Evolutionary conservation across 2,797 vertebrate genomes (phyloP).

Genomic region (Alfaro cultratus): DNA sequence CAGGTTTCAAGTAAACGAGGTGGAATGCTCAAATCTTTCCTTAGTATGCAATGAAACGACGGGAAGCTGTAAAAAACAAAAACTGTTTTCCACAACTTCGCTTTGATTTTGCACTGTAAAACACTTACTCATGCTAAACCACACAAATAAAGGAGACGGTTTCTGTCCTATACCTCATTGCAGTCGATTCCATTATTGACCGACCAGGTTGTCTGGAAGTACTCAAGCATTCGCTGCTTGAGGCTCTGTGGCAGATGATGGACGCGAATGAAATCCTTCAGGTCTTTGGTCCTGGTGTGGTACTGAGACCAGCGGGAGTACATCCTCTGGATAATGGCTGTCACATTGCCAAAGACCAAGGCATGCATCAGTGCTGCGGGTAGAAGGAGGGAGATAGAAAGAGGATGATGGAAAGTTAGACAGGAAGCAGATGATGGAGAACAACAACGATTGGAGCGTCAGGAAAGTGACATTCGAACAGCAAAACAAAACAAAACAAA

Average conservation of each 20-base stretch:
- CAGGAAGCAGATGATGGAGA: background rate
- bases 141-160: background rate
- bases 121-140: background rate
- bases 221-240: slow-evolving; percentile 98
- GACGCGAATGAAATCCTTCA: slow-evolving; percentile 97
- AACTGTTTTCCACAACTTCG: background rate
- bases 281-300: slow-evolving; percentile 96
- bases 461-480: slow-evolving; percentile 8
- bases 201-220: slow-evolving; percentile 98
- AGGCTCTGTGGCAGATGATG: slow-evolving; percentile 95
- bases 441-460: slow-evolving; percentile 14
- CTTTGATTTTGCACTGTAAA: background rate
- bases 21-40: background rate
- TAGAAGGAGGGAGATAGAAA: slow-evolving; percentile 6
- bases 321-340: slow-evolving; percentile 98
- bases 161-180: slow-evolving; percentile 86
- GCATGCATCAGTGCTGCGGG: slow-evolving; percentile 94
- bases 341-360: slow-evolving; percentile 97
- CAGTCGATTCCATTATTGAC: slow-evolving; percentile 97
- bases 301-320: slow-evolving; percentile 98
- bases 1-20: background rate
- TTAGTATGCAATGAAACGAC: background rate
- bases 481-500: background rate
- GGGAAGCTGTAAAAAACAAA: background rate
- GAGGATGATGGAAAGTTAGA: background rate